phyloP scores from a whole-genome alignment of 2,797 vertebrate species.

The Cryptoprocta ferox region DNA sequence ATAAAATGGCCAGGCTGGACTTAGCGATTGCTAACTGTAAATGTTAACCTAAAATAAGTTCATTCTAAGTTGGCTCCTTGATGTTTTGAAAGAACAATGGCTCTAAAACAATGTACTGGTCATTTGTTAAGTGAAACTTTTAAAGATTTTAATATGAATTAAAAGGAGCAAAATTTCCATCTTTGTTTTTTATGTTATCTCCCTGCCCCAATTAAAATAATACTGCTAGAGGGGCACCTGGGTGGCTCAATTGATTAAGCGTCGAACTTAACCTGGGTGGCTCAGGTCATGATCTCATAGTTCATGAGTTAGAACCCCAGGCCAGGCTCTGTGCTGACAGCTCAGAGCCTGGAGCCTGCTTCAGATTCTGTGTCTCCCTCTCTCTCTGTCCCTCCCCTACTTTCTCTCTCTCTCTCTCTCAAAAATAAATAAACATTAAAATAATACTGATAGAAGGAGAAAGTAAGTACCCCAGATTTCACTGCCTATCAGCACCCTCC shows the following conservation, averaged over 20 bases:
- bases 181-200: neutral
- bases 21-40: neutral
- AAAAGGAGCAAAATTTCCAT: neutral
- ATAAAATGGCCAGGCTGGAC: neutral
- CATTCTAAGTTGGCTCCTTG: neutral
- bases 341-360: too few relatives aligned
- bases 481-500: neutral
- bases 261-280: too few relatives aligned
- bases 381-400: too few relatives aligned
- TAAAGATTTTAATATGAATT: slow-evolving; percentile 15
- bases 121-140: neutral
- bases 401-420: too few relatives aligned
- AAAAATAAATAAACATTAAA: neutral
- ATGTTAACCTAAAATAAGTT: neutral
- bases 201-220: neutral
- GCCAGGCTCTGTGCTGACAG: too few relatives aligned
- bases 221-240: neutral
- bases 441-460: neutral
- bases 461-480: neutral
- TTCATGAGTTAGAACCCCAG: too few relatives aligned
- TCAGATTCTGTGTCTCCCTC: too few relatives aligned
- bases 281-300: too few relatives aligned
- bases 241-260: too few relatives aligned
- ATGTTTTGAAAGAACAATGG: neutral
- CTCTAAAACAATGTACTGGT: neutral